Evolutionary conservation across 2,797 vertebrate species (phyloP), one percentile per base, ranked within the genome.

Genomic region (Melopsittacus undulatus): DNA sequence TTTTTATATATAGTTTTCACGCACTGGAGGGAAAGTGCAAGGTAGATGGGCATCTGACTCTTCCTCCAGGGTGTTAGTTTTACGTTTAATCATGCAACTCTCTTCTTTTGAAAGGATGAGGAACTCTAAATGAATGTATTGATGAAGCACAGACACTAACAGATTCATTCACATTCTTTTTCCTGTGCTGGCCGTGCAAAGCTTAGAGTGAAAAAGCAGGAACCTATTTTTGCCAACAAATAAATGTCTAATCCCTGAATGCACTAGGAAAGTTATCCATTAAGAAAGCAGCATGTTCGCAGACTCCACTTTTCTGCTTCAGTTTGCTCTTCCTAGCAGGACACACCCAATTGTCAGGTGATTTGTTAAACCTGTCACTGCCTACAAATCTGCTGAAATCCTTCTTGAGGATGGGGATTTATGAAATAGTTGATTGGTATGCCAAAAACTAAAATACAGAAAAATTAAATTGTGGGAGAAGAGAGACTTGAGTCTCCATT

Each of bases 341-440:
- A 89, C 70, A 86, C 79, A 79, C 52, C 30, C 82, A 91, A 80
- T 94, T 91, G 87, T 78, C 79, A 54, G 79, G 87, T 81, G 91
- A 96, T 94, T 91, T 95, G 87, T 94, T 88, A 95, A 94, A 88
- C 43, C 73, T 86, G 76, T 81, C 85, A 73, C 66, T 83, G 81
- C 72, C 76, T 83, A 86, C 57, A 92, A 86, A 86, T 72, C 79
- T 76, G n/a, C 91, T 94, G 73, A 79, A 69, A 56, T 81, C 40
- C 69, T 87, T 36, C 69, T 79, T 6, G 27, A 88, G 40, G 38
- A 77, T 15, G 13, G 12, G 32, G 32, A 88, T 54, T 90, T 93
- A 56, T 59, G 36, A 77, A 92, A 82, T 61, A 67, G 61, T 40
- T 84, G 56, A 10, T 43, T 69, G 76, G 19, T 62, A 72, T 5